Base-by-base conservation (phyloP, 2,888 invertebrate genomes). In the Piscicola geometra region DNA sequence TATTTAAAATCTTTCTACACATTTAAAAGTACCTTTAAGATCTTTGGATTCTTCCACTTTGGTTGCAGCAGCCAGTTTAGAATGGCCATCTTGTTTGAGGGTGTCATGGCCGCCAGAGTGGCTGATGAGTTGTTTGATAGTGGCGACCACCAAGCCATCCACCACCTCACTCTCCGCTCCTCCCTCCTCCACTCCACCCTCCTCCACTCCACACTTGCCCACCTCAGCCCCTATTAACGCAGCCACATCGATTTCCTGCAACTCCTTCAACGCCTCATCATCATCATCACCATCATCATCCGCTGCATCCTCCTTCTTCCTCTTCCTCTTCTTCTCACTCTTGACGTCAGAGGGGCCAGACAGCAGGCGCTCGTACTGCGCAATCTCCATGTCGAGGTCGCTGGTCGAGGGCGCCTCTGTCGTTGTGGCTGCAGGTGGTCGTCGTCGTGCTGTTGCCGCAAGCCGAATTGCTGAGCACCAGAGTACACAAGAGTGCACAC, bases 381-480 rank as follows among this genome's bases (percentile, higher is more conserved):
- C 76, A 1, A 79, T 75, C 60, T 79, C 79, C 15, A 72, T 68
- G 18, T 79, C 79, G 28, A 79, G 68, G 21, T 79, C 79, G 0
- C 18, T 28, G 30, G 67, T n/a, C 18, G 78, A 76, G 0, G 78
- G 77, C 25, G 78, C 76, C 30, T 66, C 75, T 1, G 75, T 41
- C 41, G 75, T 52, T 30, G 64, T 75, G 73, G 84, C 33, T 88
- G 86, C 56, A 93, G 92, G 78, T 96, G 85, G 77, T 92, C 91
- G 35, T 87, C 87, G 82, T 96, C 94, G 81, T 96, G 95, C 87
- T 93, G 91, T 79, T 88, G 89, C 84, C 93, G 93, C n/a, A 95
- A 86, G 47, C 50, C 21, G 50, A 47, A 47, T 15, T 47, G 50
- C 50, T 47, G 50, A 47, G 12, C 21, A 47, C n/a, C n/a, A n/a